Base-by-base conservation (phyloP, 2,797 vertebrate genomes). In the Streptopelia turtur region DNA sequence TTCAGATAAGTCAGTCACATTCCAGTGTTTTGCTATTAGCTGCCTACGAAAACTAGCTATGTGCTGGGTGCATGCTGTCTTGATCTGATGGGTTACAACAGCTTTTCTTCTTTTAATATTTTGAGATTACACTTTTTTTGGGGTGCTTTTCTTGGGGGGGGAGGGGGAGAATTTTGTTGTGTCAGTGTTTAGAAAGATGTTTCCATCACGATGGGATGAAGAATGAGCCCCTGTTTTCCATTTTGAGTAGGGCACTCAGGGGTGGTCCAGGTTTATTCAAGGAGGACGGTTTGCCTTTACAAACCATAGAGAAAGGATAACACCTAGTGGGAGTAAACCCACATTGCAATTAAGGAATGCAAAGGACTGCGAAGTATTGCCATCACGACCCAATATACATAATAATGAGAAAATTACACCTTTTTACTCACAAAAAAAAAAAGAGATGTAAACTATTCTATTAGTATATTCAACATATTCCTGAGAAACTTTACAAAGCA, bases 321-420 rank as follows among this genome's bases (percentile, higher is more conserved):
- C 98, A 97, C 77, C 98, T 98, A 97, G 97, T 96, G 98, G 96
- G 83, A 6, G 2, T 15, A 55, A 31, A 30, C 8, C 9, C 41
- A 27, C 91, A 71, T 71, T 97, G 93, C 96, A 92, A 2, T 23
- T 65, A 71, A 50, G 33, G 55, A 28, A 30, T 25, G 27, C 8
- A 16, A 39, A 92, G 65, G 11, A 10, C 47, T 75, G 49, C 12
- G 1, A 33, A 37, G 13, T 35, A 10, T 5, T 66, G 12, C 57
- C 47, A 27, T 24, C 63, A 21, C 2, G 7, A 87, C 15, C 16
- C 28, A 35, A 86, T 23, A 33, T 20, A 23, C 11, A 3, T 22
- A 59, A 16, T 24, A 20, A 80, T 53, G 35, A 83, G 55, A 87
- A 94, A 95, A 69, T 3, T 4, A 31, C 33, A 25, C 4, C 17